Base-by-base conservation (phyloP, 2,113 vertebrate species). In the Sclerurus mexicanus region DNA sequence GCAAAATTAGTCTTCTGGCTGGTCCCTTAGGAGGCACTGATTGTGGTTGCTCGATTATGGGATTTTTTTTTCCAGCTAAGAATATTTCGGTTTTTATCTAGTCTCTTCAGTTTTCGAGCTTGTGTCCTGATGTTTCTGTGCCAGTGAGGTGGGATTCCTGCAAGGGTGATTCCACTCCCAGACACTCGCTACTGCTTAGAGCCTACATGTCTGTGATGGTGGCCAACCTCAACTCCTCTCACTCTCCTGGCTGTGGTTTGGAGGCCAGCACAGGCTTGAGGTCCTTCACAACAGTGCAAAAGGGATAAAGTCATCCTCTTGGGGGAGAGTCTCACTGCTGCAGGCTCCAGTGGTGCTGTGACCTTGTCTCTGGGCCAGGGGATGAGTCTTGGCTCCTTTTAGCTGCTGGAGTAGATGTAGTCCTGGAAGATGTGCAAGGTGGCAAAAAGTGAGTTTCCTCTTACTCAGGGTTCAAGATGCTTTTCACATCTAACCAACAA, bases 11-110 rank as follows among this genome's bases (percentile, higher is more conserved):
- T 30, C 75, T 92, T 81, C 80, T 94, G 90, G 56, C 40, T 82
- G 83, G 89, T 85, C 83, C 73, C 66, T 79, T 82, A 85, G 69
- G 76, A 96, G 84, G 69, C 46, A 39, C 72, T 75, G 90, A 81
- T 59, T 10, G 1, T 62, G 37, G 60, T 4, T 75, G 23, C 28
- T 75, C 56, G 24, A 78, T 40, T n/a, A 76, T 17, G 17, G 42
- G 35, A 13, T 81, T 71, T 79, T 74, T 79, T 74, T 90, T 66
- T 40, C 18, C 52, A 50, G 44, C 44, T 78, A 42, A 39, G 25
- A 68, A 9, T 64, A 78, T 77, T 77, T 75, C 3, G 28, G 15
- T 35, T 77, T 93, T 80, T 46, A 74, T 68, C 22, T 59, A 9
- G 18, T 78, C 10, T 83, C 44, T 56, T 37, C 44, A 19, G 12